A percentile compares a stretch with the other conserved stretches of the same genome.
phyloP scores from a whole-genome alignment of 2,797 vertebrate species.

The Hybognathus amarus region DNA sequence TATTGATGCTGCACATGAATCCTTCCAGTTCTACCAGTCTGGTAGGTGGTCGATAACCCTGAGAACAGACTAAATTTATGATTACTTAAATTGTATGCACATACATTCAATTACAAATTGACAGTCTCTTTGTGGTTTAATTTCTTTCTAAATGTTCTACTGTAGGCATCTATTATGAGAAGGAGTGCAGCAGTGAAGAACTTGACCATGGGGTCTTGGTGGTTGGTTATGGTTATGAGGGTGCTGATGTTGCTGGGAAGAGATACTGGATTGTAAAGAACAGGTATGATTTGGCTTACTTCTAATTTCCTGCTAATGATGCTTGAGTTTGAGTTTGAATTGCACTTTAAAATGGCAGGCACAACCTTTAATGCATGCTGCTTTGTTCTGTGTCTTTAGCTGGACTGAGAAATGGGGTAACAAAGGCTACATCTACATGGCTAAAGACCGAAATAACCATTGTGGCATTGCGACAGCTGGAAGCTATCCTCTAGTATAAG shows the following conservation, averaged over 20 bases:
- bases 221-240: conserved; percentile 82
- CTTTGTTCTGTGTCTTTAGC: conserved; percentile 60
- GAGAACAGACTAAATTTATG: background rate
- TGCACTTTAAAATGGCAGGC: background rate
- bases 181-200: conserved; percentile 78
- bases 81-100: background rate
- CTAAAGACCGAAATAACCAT: conserved; percentile 80
- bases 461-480: conserved; percentile 84
- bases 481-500: conserved; percentile 79
- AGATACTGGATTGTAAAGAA: conserved; percentile 86
- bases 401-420: conserved; percentile 82
- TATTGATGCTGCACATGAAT: conserved; percentile 77
- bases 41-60: conserved; percentile 65
- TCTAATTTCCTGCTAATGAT: background rate
- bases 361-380: background rate
- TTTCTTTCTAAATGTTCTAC: background rate
- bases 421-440: conserved; percentile 81
- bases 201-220: conserved; percentile 84
- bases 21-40: conserved; percentile 80
- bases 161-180: conserved; percentile 83
- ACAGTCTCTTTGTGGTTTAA: background rate
- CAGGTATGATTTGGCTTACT: conserved; percentile 70
- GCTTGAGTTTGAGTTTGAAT: accelerated
- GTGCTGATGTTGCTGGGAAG: conserved; percentile 69
- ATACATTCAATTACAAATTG: too few relatives aligned